These are phyloP conservation scores for Leguminivora glycinivorella DNA, from an alignment of 1,140 invertebrate genomes.

Conservation along the genomic window DNA sequence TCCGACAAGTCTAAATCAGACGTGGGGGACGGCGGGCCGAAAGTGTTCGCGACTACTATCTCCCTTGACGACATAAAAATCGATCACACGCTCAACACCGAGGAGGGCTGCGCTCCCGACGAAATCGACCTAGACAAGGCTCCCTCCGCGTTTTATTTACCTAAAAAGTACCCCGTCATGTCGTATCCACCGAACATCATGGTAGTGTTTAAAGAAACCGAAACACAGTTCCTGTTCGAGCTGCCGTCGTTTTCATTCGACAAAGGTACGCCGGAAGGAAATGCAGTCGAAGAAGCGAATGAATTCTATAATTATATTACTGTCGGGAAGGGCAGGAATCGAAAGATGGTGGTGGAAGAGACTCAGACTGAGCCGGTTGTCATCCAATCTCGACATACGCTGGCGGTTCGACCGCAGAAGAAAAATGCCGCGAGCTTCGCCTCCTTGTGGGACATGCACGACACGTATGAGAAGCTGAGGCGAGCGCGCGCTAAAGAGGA, in stretches of 20 bases:
- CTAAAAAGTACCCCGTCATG: constrained; percentile 58
- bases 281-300: constrained; percentile 80
- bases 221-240: constrained; percentile 83
- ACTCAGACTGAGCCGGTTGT: constrained; percentile 82
- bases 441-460: constrained; percentile 87
- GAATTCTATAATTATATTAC: constrained; percentile 83
- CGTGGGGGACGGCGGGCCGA: constrained; percentile 47
- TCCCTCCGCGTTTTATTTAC: constrained; percentile 76
- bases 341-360: constrained; percentile 82
- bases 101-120: constrained; percentile 49
- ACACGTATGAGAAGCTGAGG: constrained; percentile 80
- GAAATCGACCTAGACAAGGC: constrained; percentile 60
- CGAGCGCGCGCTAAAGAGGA: constrained; percentile 60
- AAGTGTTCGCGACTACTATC: constrained; percentile 69
- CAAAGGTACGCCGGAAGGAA: constrained; percentile 79
- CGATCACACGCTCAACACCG: constrained; percentile 69
- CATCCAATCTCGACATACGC: constrained; percentile 81
- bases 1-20: constrained; percentile 48
- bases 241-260: constrained; percentile 82
- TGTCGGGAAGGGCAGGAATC: constrained; percentile 80
- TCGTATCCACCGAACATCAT: constrained; percentile 78
- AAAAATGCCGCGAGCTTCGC: constrained; percentile 82
- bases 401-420: constrained; percentile 76
- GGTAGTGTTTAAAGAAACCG: constrained; percentile 83
- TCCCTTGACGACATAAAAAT: constrained; percentile 74